Base-by-base conservation (phyloP, 2,113 vertebrate species). In the Engystomops pustulosus region DNA sequence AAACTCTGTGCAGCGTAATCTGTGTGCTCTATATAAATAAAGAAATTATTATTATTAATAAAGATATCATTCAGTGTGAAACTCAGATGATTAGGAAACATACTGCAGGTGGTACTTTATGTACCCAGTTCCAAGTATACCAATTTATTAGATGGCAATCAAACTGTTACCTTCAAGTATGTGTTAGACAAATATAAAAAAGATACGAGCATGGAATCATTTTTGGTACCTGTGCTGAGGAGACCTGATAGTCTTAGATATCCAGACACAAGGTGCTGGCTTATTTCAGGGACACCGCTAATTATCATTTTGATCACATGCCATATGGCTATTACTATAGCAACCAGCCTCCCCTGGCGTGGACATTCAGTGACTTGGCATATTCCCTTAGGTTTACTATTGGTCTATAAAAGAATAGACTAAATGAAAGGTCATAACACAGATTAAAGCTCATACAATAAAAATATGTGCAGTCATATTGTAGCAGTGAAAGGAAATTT, bases 261-360 rank as follows among this genome's bases (percentile, higher is more conserved):
- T 75, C 36, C 65, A 86, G 72, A 84, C 82, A 78, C 70, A 78
- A 78, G 82, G 82, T 70, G 53, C 20, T 34, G 47, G 86, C 80
- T 79, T 87, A 60, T 79, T 85, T 83, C 5, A 77, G 74, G 65
- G 4, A 69, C 78, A 84, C 49, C 74, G 18, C 38, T 80, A 86
- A 81, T 90, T 86, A 27, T 18, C 78, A 81, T 83, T 86, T 87
- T 2, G 25, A 80, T 85, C 88, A 87, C 80, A 11, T 84, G 86
- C 79, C 86, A 74, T 60, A 0, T 32, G 86, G 86, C 49, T 55
- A 88, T 85, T 79, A 86, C 89, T 80, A 90, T 86, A 86, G 89
- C 83, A 89, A 92, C 87, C 71, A 86, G 89, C 89, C 88, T 91
- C 69, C 84, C 82, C 68, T 70, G 47, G 80, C 65, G 81, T 0